Percentiles rank a stretch among this genome's conserved stretches.
Conservation (phyloP, 2,888 invertebrate species). For the Onchidella celtica region DNA sequence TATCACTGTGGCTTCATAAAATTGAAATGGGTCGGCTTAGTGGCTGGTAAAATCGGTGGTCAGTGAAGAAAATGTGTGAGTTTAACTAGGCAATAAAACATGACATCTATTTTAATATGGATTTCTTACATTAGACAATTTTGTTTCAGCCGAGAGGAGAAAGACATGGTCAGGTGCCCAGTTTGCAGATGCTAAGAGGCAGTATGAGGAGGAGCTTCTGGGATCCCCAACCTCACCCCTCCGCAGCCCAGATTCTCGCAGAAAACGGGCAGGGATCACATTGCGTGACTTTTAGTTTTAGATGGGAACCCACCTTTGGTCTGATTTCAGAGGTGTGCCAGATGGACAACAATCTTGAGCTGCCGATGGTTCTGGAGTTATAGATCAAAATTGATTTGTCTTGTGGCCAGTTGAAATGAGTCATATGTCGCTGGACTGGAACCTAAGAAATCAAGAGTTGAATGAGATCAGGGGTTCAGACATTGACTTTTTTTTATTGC, state of each 20-base stretch:
- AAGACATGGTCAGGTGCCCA: conserved; percentile 75
- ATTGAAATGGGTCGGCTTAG: too few relatives aligned
- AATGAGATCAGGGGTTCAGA: too few relatives aligned
- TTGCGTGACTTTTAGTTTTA: conserved; percentile 5
- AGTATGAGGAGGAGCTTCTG: conserved; percentile 47
- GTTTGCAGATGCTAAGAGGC: conserved; percentile 53
- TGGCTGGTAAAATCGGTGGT: neutral
- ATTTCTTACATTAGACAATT: neutral
- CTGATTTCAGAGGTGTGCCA: too few relatives aligned
- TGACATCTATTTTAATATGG: neutral
- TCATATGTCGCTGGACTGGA: too few relatives aligned
- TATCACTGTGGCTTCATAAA: too few relatives aligned
- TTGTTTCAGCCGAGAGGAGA: conserved; percentile 67
- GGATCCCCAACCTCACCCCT: neutral
- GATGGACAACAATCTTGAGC: too few relatives aligned
- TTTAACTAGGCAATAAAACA: neutral
- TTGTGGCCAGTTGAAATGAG: too few relatives aligned
- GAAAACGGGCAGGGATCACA: conserved; percentile 13
- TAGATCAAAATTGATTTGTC: too few relatives aligned
- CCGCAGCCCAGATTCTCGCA: neutral
- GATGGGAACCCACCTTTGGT: too few relatives aligned
- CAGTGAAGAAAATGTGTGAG: neutral
- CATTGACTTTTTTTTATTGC: too few relatives aligned
- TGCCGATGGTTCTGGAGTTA: too few relatives aligned
- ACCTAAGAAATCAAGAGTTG: too few relatives aligned